These are phyloP conservation scores for Spialia ferax DNA, from an alignment of 2,888 invertebrate genomes.

Conservation along the genomic window DNA sequence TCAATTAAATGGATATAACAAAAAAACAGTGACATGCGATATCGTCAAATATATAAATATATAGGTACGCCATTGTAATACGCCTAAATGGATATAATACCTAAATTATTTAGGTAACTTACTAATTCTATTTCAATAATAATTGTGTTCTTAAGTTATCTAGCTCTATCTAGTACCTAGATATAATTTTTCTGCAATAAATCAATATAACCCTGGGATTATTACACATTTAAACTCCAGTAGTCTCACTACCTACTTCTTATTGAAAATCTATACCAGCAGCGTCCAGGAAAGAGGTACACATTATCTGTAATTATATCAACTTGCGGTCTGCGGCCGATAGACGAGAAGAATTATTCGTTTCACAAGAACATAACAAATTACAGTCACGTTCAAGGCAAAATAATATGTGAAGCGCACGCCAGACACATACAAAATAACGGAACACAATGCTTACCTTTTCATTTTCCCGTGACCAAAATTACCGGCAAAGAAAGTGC, in stretches of 20 bases:
- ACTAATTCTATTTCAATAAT: too few relatives aligned
- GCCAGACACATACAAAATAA: constrained; percentile 50
- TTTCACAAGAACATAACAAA: constrained; percentile 38
- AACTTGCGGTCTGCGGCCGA: constrained; percentile 55
- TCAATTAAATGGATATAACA: too few relatives aligned
- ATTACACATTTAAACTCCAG: constrained; percentile 15
- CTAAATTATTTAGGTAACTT: too few relatives aligned
- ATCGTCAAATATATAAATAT: too few relatives aligned
- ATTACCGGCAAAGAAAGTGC: constrained; percentile 72
- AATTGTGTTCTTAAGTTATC: too few relatives aligned
- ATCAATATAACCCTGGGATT: background rate
- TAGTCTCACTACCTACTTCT: constrained; percentile 23
- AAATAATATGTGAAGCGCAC: constrained; percentile 22
- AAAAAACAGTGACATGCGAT: too few relatives aligned
- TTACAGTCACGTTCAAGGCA: constrained; percentile 39
- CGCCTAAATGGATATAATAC: too few relatives aligned
- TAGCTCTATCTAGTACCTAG: too few relatives aligned
- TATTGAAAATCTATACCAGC: constrained; percentile 38
- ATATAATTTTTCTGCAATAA: background rate
- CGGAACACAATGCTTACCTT: constrained; percentile 76
- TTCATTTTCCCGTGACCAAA: constrained; percentile 79
- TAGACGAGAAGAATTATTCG: constrained; percentile 43
- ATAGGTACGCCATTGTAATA: too few relatives aligned
- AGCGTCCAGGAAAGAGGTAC: constrained; percentile 39
- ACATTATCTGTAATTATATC: constrained; percentile 56